Conservation (phyloP, 2,888 invertebrate species). For the Nemurella pictetii region DNA sequence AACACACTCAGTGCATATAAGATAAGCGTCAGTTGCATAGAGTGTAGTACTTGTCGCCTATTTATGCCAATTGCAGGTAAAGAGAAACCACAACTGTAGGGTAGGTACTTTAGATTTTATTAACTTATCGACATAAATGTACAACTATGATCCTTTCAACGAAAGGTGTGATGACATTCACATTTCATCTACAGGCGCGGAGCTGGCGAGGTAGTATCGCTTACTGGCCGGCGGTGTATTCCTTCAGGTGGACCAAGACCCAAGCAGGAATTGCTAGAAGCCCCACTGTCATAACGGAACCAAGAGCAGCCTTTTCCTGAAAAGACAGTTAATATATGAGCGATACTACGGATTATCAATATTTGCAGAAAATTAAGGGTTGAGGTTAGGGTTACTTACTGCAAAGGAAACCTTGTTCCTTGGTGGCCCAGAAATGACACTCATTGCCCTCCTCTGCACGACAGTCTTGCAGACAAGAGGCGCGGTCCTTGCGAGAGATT, state of each 20-base stretch:
- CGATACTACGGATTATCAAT: not conserved
- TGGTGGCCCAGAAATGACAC: constrained; percentile 25
- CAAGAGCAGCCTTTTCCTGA: constrained; percentile 35
- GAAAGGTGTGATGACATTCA: not conserved
- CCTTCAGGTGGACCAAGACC: constrained; percentile 31
- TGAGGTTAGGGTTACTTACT: constrained; percentile 23
- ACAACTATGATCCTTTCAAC: constrained; percentile 10
- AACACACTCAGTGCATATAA: too few relatives aligned
- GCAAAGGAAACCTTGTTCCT: constrained; percentile 25
- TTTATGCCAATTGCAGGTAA: too few relatives aligned
- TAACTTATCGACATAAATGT: constrained; percentile 15
- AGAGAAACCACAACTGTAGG: too few relatives aligned
- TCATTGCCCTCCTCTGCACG: constrained; percentile 27
- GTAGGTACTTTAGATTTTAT: not conserved
- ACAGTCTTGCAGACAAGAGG: constrained; percentile 27
- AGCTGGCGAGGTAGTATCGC: not conserved
- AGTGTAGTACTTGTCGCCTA: too few relatives aligned
- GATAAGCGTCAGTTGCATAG: too few relatives aligned
- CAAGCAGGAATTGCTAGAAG: constrained; percentile 31
- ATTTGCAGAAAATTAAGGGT: not conserved
- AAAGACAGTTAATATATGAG: constrained; percentile 2
- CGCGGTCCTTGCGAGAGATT: constrained; percentile 19
- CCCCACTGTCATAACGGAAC: constrained; percentile 16
- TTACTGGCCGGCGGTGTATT: constrained; percentile 19
- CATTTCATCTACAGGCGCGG: not conserved